phyloP scores from a whole-genome alignment of 2,113 vertebrate species.

The Crypturellus undulatus region DNA sequence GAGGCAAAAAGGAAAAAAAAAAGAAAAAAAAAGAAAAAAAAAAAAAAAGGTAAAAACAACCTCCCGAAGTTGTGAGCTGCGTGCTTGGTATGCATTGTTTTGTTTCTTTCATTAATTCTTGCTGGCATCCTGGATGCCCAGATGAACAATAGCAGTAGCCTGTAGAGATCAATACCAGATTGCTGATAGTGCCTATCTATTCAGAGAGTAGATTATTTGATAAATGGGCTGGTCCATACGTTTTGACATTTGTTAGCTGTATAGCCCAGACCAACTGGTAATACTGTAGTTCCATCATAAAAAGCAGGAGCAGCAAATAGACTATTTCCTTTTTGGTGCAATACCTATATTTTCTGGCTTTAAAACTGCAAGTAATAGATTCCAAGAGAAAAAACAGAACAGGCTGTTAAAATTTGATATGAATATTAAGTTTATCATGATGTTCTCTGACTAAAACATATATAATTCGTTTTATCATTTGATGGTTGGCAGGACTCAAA shows the following conservation, averaged over 20 bases:
- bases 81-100: constrained; percentile 95
- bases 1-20: background rate
- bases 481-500: background rate
- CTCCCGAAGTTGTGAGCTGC: constrained; percentile 46
- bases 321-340: constrained; percentile 66
- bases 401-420: background rate
- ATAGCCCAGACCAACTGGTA: constrained; percentile 79
- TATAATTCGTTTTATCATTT: background rate
- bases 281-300: constrained; percentile 63
- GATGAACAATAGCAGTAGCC: constrained; percentile 96
- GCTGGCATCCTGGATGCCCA: constrained; percentile 89
- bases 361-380: constrained; percentile 30
- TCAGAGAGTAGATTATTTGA: constrained; percentile 97
- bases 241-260: constrained; percentile 89
- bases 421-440: background rate
- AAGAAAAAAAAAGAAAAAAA: background rate
- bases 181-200: constrained; percentile 98
- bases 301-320: constrained; percentile 63
- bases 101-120: constrained; percentile 97
- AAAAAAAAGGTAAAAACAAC: background rate
- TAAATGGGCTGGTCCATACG: constrained; percentile 92
- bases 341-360: constrained; percentile 13
- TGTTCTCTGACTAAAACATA: background rate
- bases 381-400: background rate
- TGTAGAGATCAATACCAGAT: constrained; percentile 96